These are phyloP conservation scores for Corticium candelabrum DNA, from an alignment of 37 sponge, comb jelly and placozoan genomes.

Conservation along the genomic window DNA sequence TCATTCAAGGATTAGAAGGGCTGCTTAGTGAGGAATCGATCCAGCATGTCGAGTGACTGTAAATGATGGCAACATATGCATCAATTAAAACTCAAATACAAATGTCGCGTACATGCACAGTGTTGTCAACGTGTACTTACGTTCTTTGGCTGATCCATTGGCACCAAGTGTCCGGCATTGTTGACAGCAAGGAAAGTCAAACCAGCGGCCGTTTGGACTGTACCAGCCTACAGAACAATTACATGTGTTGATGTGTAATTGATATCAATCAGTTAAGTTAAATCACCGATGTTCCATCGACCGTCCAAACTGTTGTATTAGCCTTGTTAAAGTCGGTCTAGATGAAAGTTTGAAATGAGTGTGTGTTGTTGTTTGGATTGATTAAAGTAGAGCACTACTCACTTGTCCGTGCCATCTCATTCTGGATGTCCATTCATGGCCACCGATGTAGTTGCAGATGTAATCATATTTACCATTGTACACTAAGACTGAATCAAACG, in stretches of 20 bases:
- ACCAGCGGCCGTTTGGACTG: not conserved
- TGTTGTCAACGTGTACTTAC: not conserved
- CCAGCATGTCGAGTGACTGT: too few species aligned
- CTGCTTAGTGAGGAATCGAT: too few species aligned
- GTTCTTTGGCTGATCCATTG: constrained; percentile 18
- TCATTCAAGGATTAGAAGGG: too few species aligned
- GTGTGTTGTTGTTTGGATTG: not conserved
- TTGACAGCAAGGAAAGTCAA: constrained; percentile 14
- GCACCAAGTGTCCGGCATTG: constrained; percentile 21
- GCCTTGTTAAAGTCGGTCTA: not conserved
- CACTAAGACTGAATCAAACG: constrained; percentile 32
- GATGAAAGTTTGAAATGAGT: not conserved
- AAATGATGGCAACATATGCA: too few species aligned
- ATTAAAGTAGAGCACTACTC: too few species aligned
- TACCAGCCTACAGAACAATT: constrained; percentile 1
- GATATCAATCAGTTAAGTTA: not conserved
- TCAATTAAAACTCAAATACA: too few species aligned
- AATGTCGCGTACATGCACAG: too few species aligned
- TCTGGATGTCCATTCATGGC: constrained; percentile 14
- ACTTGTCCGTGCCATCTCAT: constrained; percentile 33
- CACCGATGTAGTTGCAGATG: constrained; percentile 35
- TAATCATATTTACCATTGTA: constrained; percentile 34
- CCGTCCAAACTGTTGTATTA: not conserved
- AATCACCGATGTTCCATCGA: not conserved
- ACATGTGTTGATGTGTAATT: not conserved